Base-by-base conservation (phyloP, 2,888 invertebrate species). In the Endomychus coccineus region DNA sequence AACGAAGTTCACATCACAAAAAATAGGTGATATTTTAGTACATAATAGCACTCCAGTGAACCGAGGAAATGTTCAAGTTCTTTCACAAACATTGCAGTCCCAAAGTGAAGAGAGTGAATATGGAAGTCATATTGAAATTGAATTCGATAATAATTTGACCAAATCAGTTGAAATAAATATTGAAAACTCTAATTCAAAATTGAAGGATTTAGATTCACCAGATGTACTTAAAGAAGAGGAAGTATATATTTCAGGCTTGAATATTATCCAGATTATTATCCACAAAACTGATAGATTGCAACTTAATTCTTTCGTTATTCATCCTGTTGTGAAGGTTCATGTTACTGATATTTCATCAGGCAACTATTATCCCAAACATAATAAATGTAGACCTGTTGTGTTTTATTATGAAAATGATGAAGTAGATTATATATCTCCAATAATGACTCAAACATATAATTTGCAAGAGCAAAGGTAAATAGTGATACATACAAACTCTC, bases 321-420 rank as follows among this genome's bases (percentile, higher is more conserved):
- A 79, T 60, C 80, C 80, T 1, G 66, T 77, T 50, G 75, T 81
- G 5, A 71, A 76, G 50, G 68, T 80, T 13, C 74, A 77, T 46
- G 56, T 80, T 4, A 66, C 80, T 16, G 69, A 78, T 52, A 56
- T 60, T n/a, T 56, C 60, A 15, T 72, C 71, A 1, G 77, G 77
- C 10, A 61, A 68, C 40, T 74, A 75, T 53, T 56, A 76, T 6
- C 63, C 62, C 25, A 72, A 59, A 45, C 69, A 67, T 46, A 59
- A 67, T 50, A 61, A 56, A 59, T 64, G 52, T 39, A 61, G 70
- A 34, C 49, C 68, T 9, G 71, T 70, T 9, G 62, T 69, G 15
- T 70, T 67, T 27, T 69, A 56, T 53, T 68, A 69, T 54, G 71
- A 72, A 54, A 63, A 59, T 31, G 50, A 52, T 32, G 44, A 50